Percentiles rank a stretch among this genome's conserved stretches.
phyloP scores from a whole-genome alignment of 2,797 vertebrate species.

The Esox masquinongy region DNA sequence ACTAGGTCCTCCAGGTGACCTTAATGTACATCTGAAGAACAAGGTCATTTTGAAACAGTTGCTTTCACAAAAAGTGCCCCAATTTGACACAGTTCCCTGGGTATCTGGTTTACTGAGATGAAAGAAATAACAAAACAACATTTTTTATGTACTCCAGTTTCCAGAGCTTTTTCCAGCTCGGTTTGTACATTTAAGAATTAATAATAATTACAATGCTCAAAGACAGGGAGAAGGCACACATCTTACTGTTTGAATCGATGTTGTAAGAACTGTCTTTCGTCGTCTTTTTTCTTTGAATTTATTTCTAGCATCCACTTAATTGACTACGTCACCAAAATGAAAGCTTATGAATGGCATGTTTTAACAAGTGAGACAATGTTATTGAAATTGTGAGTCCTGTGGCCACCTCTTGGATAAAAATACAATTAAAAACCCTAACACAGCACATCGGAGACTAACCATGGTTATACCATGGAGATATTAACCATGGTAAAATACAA shows the following conservation, averaged over 20 bases:
- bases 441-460: neutral
- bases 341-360: neutral
- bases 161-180: neutral
- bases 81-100: neutral
- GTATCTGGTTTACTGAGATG: neutral
- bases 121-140: neutral
- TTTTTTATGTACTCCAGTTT: neutral
- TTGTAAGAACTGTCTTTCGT: neutral
- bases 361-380: neutral
- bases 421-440: neutral
- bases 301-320: neutral
- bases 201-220: neutral
- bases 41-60: neutral
- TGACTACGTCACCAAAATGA: neutral
- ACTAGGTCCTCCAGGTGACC: neutral
- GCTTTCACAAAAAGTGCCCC: neutral
- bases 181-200: neutral
- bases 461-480: neutral
- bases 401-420: neutral
- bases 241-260: neutral
- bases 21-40: neutral
- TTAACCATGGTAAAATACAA: neutral
- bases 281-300: neutral
- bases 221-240: conserved; percentile 1
- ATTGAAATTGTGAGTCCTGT: neutral